Percentiles rank a stretch among this genome's conserved stretches.
Evolutionary conservation across 92 coral and sea anemone genomes (phyloP).

Genomic region (Chrysogorgia sp.): DNA sequence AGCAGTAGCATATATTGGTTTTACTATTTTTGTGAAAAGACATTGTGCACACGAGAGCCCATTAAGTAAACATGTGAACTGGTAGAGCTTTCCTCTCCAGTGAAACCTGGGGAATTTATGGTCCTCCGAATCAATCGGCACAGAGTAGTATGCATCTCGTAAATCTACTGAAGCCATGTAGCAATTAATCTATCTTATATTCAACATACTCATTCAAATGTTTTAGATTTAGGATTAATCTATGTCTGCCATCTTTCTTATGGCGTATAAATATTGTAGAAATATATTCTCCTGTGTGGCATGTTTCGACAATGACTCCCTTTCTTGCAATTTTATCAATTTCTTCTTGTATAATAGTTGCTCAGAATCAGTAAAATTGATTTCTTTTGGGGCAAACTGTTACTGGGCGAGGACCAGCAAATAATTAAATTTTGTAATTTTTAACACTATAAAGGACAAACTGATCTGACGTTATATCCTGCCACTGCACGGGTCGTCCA

Average conservation of each 20-base stretch:
- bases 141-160: conserved; percentile 62
- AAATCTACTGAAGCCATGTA: conserved; percentile 62
- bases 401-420: conserved; percentile 24
- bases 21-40: conserved; percentile 39
- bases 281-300: conserved; percentile 44
- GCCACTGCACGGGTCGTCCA: conserved; percentile 66
- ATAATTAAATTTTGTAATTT: conserved; percentile 53
- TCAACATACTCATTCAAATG: conserved; percentile 43
- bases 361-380: conserved; percentile 16
- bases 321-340: conserved; percentile 38
- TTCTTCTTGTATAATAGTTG: conserved; percentile 38
- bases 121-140: conserved; percentile 52
- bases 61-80: conserved; percentile 63
- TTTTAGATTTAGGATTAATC: conserved; percentile 58
- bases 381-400: conserved; percentile 42
- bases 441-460: conserved; percentile 56
- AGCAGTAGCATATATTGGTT: conserved; percentile 29
- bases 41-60: conserved; percentile 44
- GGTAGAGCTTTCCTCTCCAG: conserved; percentile 43
- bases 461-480: conserved; percentile 48
- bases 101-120: conserved; percentile 54
- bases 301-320: conserved; percentile 47
- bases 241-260: conserved; percentile 54
- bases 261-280: conserved; percentile 51
- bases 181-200: conserved; percentile 37